Base-by-base conservation (phyloP, 2,888 invertebrate genomes). In the Calameuta idolon region DNA sequence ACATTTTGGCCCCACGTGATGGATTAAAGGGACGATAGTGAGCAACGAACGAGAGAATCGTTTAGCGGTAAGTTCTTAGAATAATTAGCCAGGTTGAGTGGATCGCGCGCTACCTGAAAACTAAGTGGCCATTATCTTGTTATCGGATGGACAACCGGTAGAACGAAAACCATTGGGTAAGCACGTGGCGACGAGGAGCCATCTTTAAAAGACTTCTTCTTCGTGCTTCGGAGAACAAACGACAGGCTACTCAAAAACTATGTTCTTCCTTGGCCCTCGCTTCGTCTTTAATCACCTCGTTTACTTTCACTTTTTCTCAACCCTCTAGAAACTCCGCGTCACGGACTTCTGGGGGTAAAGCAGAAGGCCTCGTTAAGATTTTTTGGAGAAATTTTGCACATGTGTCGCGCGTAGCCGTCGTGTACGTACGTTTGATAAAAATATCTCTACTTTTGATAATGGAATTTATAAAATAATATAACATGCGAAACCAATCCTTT, bases 1-100 rank as follows among this genome's bases (percentile, higher is more conserved):
- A 71, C 71, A 34, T 71, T 71, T 71, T 71, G 31, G 71, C 12
- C 31, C 31, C 71, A 15, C 71, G 71, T 71, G 33, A 71, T 71
- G 71, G 31, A 71, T 71, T 71, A 71, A 12, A 71, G 15, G 71
- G 55, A 31, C 31, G 71, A 71, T 71, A 71, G 71, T 0, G 15
- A 31, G 33, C 31, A n/a, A 71, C 33, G 71, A 33, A 71, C 15
- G 71, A 31, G 71, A 31, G 31, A 34, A 34, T 71, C 71, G 71
- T 71, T 71, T 71, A 34, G 33, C 31, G 71, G 31, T 15, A 31
- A 71, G 31, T 71, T 71, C 12, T 15, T 34, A 31, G 71, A 71
- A 31, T 71, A 71, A 71, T 71, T 71, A 71, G 31, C 31, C 33
- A 71, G 71, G 71, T 12, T 30, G 71, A 34, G 71, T 31, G 30